Evolutionary conservation across 2,888 invertebrate species (phyloP).

Genomic region (Lydus trimaculatus): DNA sequence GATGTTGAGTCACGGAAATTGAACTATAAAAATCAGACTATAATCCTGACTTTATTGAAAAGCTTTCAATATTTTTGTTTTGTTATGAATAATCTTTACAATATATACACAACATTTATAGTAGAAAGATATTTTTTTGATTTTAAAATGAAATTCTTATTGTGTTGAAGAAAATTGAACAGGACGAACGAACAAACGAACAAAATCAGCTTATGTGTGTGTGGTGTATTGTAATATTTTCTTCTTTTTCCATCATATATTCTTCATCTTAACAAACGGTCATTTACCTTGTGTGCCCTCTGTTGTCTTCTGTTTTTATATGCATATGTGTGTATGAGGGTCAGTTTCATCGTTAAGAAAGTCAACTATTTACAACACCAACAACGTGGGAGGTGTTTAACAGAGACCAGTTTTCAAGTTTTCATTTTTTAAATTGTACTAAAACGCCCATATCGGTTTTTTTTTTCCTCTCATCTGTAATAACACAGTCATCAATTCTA

Average conservation of each 20-base stretch:
- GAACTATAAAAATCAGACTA: no score
- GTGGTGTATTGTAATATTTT: background rate
- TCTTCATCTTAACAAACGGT: background rate
- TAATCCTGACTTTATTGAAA: no score
- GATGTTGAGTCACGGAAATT: no score
- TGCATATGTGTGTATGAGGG: background rate
- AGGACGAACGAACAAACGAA: no score
- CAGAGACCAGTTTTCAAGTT: slow-evolving; percentile 4
- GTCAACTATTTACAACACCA: background rate
- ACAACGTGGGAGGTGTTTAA: slow-evolving; percentile 6
- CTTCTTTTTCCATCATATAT: background rate
- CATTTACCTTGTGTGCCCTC: background rate
- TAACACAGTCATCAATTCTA: background rate
- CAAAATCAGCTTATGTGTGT: background rate
- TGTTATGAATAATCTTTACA: background rate
- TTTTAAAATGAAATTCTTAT: background rate
- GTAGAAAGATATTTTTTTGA: background rate
- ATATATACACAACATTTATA: background rate
- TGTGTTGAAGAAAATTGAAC: background rate
- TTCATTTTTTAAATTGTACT: background rate
- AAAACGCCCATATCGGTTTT: background rate
- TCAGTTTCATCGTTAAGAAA: slow-evolving; percentile 5
- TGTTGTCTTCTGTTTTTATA: background rate
- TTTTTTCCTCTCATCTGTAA: no score
- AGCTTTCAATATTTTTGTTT: background rate